Evolutionary conservation across 2,888 invertebrate species (phyloP), one percentile per base, ranked within the genome.

Genomic region (Malacosoma neustria): DNA sequence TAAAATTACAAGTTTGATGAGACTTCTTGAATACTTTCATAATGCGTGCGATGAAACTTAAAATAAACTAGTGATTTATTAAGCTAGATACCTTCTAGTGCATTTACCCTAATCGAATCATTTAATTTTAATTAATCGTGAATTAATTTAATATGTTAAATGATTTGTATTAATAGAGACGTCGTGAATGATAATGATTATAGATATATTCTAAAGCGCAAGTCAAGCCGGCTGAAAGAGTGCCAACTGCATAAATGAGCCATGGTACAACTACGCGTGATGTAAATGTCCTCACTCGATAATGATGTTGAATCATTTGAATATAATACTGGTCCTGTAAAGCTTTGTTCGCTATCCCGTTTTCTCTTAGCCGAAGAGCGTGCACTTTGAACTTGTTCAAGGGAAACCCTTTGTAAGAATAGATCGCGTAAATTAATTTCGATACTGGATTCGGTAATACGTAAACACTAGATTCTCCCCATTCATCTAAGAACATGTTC

Each of bases 381-480:
- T 50, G 42, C 1, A 29, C 4, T 11, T 62, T 46, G 3, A 75
- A 35, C 6, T 44, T 48, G 0, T 57, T 4, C 29, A 65, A 39
- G 2, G 75, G 76, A 38, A 77, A 77, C 0, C 76, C 79, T 44
- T 75, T 76, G 34, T 69, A 63, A 3, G 70, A 46, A 30, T 61
- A 77, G 11, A 69, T 62, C 1, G 61, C 59, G 33, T 68, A 73
- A 2, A 72, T 53, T 2, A 67, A 37, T 36, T 68, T 69, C 3
- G 52, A 51, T 4, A 60, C 45, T 0, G 71, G 68, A 4, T 48
- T 44, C 0, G 38, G 13, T 30, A 72, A 56, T 2, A 32, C 9
- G 32, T 58, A 57, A 4, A 65, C 14, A 4, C 34, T 40, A 14
- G 49, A 33, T 4, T 41, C 29, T 0, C 72, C 70, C 29, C 40